Percentiles rank a stretch among this genome's conserved stretches.
Evolutionary conservation across 2,113 vertebrate genomes (phyloP).

Genomic region (Eulemur rufifrons): DNA sequence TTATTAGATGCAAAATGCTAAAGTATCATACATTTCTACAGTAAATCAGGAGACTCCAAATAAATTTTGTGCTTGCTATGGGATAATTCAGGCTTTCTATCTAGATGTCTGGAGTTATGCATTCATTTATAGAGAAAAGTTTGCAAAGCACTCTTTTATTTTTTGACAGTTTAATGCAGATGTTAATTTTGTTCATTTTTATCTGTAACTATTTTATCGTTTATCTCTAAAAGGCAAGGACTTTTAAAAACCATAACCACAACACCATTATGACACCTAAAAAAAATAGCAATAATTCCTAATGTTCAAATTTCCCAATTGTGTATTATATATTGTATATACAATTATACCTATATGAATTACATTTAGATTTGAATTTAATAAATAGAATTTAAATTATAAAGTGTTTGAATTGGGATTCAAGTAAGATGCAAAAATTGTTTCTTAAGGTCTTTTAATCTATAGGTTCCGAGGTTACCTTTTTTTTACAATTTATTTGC

Average conservation of each 20-base stretch:
- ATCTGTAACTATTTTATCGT: background rate
- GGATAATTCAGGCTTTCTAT: background rate
- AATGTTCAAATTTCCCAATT: background rate
- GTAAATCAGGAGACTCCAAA: background rate
- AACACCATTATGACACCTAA: background rate
- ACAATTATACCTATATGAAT: background rate
- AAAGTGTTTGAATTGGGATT: background rate
- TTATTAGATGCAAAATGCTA: background rate
- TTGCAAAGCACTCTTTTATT: background rate
- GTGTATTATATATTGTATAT: background rate
- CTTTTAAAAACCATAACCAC: constrained; percentile 7
- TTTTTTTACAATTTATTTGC: background rate
- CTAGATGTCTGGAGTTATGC: background rate
- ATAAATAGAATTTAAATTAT: constrained; percentile 13
- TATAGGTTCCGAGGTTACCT: background rate
- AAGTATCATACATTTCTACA: background rate
- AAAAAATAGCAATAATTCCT: background rate
- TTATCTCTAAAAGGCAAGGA: background rate
- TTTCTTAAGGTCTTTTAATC: background rate
- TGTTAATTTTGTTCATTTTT: background rate
- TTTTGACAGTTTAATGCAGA: background rate
- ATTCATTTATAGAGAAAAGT: background rate
- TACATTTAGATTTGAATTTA: constrained; percentile 25
- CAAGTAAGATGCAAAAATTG: background rate
- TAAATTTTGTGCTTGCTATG: background rate